Base-by-base conservation (phyloP, 2,113 vertebrate genomes). In the Saccopteryx leptura region DNA sequence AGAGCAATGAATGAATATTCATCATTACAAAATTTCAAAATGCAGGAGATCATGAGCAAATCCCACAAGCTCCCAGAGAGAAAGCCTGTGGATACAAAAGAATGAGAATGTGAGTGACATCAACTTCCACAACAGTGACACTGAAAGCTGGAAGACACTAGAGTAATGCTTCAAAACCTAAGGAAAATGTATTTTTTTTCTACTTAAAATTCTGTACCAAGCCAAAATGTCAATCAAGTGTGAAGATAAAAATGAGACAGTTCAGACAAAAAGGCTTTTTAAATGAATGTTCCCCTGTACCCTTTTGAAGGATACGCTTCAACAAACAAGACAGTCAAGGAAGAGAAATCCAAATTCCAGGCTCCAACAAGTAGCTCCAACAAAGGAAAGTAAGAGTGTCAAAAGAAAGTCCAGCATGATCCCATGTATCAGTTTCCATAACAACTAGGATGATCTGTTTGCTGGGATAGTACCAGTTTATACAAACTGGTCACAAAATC, bases 161-260 rank as follows among this genome's bases (percentile, higher is more conserved):
- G 12, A 54, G 61, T 2, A 46, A 83, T 72, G 7, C 33, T 89
- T 91, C 65, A 82, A 92, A 90, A 80, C 86, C 56, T 66, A 91
- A 88, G 21, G 54, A 10, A 11, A 75, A 95, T 92, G 68, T 76
- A 39, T 71, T 14, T 14, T 75, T 94, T 82, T 95, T 75, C 46
- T 80, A 93, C 52, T 92, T 87, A 92, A 94, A 90, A 68, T 94
- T 61, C 61, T 82, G 10, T 76, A 33, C 31, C 39, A 61, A 94
- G 33, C 28, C 88, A 89, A 89, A 94, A 63, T 81, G 85, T 26
- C 74, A 75, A 75, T 46, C n/a, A 69, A 89, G 28, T 71, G 39
- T 71, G 14, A 81, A 84, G 81, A 92, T 84, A 88, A 93, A 79
- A 68, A 21, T 76, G 39, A 89, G 18, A 75, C 28, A 31, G 48